Evolutionary conservation across 2,797 vertebrate genomes (phyloP), one percentile per base, ranked within the genome.

Genomic region (Orestias chungarensis): DNA sequence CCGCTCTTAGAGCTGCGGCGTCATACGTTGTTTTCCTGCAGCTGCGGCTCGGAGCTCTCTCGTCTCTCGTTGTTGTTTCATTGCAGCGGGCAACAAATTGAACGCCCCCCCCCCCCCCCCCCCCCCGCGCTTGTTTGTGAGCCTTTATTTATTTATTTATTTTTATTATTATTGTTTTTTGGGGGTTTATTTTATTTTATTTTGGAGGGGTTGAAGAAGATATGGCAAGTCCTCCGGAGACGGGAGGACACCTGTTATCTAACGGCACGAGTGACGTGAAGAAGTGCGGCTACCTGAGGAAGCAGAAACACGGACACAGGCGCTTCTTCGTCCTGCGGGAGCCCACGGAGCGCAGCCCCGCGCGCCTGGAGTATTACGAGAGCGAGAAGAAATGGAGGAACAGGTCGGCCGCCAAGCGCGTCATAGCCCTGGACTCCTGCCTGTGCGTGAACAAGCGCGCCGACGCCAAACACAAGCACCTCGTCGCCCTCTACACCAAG

Each of bases 21-120:
- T 98, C 97, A 98, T 96, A 96, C 98, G 97, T 98, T 99, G 96
- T 98, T 99, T 97, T 98, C 88, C 95, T 89, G 95, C 96, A 90
- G 78, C 81, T 87, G n/a, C n/a, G n/a, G n/a, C n/a, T 73, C 78
- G 10, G 94, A 95, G 92, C 94, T 91, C 93, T 86, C 91, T 92
- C 88, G 89, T 92, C 93, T 90, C 69, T 93, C 94, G 93, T 93
- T 86, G 93, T 90, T 90, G 89, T 23, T 62, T 62, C 42, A 62
- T 91, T 86, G 93, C 86, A 70, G 81, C 81, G 91, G 84, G 90
- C 86, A n/a, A n/a, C n/a, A n/a, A n/a, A n/a, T n/a, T n/a, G n/a
- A n/a, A n/a, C n/a, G n/a, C n/a, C n/a, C n/a, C n/a, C n/a, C n/a
- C n/a, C n/a, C n/a, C n/a, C n/a, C n/a, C n/a, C n/a, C n/a, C n/a